Evolutionary conservation across 1,140 invertebrate species (phyloP).

Genomic region (Drosophila tristis): DNA sequence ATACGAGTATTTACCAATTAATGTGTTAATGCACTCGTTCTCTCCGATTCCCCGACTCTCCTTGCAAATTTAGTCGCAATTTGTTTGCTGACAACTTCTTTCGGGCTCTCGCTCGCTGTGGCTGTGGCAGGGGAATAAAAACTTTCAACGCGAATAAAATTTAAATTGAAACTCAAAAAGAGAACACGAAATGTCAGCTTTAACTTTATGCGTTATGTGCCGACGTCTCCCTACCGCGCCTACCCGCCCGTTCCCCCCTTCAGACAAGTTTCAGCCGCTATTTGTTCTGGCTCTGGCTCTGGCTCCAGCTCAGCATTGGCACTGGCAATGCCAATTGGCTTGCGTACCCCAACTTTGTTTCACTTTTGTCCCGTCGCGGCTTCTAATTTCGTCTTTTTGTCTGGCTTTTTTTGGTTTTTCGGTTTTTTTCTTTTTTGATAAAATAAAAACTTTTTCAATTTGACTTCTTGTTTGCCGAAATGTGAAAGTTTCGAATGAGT

Average conservation of each 20-base stretch:
- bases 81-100: too few species aligned
- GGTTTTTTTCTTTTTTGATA: slow-evolving; percentile 32
- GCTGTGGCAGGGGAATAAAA: background rate
- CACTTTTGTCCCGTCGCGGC: slow-evolving; percentile 43
- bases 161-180: slow-evolving; percentile 12
- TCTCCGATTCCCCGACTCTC: too few species aligned
- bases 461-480: slow-evolving; percentile 55
- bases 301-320: slow-evolving; percentile 13
- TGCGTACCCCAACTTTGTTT: slow-evolving; percentile 47
- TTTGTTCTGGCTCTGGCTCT: too few species aligned
- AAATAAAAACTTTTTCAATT: slow-evolving; percentile 72
- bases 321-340: slow-evolving; percentile 9
- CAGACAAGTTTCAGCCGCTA: slow-evolving; percentile 15
- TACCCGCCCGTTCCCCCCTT: too few species aligned
- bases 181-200: background rate
- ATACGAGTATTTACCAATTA: slow-evolving; percentile 21
- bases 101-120: too few species aligned
- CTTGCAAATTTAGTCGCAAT: too few species aligned
- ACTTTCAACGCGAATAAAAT: background rate
- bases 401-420: background rate
- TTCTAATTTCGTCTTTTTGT: slow-evolving; percentile 53
- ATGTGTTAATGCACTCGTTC: slow-evolving; percentile 1
- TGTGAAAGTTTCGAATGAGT: slow-evolving; percentile 54
- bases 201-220: slow-evolving; percentile 24
- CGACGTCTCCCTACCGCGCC: too few species aligned